phyloP scores from a whole-genome alignment of 2,797 vertebrate genomes.

The Geotrypetes seraphini region DNA sequence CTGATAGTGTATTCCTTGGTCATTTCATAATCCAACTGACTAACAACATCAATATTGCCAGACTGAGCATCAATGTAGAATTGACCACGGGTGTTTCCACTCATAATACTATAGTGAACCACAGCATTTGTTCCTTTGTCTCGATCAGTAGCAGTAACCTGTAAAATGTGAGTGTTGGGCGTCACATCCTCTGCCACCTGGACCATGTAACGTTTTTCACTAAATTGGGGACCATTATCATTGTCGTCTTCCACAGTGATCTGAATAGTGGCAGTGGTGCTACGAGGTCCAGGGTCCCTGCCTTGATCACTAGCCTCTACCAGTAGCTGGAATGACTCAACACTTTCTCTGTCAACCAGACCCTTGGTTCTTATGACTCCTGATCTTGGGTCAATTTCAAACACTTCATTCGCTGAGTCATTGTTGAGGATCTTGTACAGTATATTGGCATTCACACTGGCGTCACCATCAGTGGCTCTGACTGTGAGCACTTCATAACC shows the following conservation, averaged over 20 bases:
- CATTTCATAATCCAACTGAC: conserved; percentile 81
- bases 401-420: conserved; percentile 57
- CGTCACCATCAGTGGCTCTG: conserved; percentile 80
- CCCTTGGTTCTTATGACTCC: conserved; percentile 86
- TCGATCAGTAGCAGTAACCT: conserved; percentile 75
- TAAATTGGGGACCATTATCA: conserved; percentile 87
- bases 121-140: conserved; percentile 81
- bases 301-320: conserved; percentile 88
- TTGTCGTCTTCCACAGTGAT: conserved; percentile 90
- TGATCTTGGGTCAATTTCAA: conserved; percentile 84
- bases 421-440: conserved; percentile 77
- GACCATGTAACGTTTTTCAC: conserved; percentile 80
- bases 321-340: conserved; percentile 73
- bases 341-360: conserved; percentile 73
- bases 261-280: conserved; percentile 72
- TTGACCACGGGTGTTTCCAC: conserved; percentile 86
- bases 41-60: conserved; percentile 80
- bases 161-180: conserved; percentile 70
- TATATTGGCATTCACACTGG: conserved; percentile 83
- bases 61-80: conserved; percentile 92
- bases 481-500: conserved; percentile 91
- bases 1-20: conserved; percentile 84
- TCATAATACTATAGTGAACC: conserved; percentile 95
- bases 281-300: conserved; percentile 75
- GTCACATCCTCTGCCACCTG: conserved; percentile 78